A percentile compares a stretch with the other conserved stretches of the same genome.
Conservation (phyloP, 2,888 invertebrate genomes). For the Schizaphis graminum region DNA sequence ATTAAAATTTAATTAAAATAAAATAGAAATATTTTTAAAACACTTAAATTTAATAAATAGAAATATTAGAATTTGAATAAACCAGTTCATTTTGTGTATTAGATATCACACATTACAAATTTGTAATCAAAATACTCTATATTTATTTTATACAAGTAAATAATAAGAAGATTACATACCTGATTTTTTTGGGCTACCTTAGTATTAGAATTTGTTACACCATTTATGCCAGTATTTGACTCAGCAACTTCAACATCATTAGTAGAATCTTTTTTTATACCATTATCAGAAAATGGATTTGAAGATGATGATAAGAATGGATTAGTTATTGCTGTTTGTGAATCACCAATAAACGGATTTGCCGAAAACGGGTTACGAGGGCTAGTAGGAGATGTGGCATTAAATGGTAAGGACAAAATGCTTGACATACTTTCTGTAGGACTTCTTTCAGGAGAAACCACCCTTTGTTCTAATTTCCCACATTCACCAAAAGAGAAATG, state of each 20-base stretch:
- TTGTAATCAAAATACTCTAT: neutral
- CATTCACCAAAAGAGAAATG: constrained; percentile 74
- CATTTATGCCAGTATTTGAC: constrained; percentile 44
- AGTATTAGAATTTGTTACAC: constrained; percentile 44
- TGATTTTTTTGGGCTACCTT: constrained; percentile 45
- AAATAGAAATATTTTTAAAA: neutral
- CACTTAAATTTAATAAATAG: neutral
- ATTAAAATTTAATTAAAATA: neutral
- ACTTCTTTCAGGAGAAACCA: constrained; percentile 68
- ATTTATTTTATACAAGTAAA: neutral
- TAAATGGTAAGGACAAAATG: constrained; percentile 67
- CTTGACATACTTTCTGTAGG: constrained; percentile 68
- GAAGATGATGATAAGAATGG: constrained; percentile 65
- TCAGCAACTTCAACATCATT: constrained; percentile 55
- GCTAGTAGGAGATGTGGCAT: constrained; percentile 68
- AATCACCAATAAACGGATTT: constrained; percentile 68
- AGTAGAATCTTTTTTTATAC: constrained; percentile 47
- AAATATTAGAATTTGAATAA: neutral
- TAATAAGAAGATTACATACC: constrained; percentile 47
- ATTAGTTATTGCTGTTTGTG: constrained; percentile 63
- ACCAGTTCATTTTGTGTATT: neutral
- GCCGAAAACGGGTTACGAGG: constrained; percentile 68
- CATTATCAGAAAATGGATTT: constrained; percentile 62
- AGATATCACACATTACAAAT: neutral
- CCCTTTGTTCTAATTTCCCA: constrained; percentile 73